These are phyloP conservation scores for Drosophila subpulchrella DNA, from an alignment of 1,140 invertebrate genomes.

Conservation along the genomic window DNA sequence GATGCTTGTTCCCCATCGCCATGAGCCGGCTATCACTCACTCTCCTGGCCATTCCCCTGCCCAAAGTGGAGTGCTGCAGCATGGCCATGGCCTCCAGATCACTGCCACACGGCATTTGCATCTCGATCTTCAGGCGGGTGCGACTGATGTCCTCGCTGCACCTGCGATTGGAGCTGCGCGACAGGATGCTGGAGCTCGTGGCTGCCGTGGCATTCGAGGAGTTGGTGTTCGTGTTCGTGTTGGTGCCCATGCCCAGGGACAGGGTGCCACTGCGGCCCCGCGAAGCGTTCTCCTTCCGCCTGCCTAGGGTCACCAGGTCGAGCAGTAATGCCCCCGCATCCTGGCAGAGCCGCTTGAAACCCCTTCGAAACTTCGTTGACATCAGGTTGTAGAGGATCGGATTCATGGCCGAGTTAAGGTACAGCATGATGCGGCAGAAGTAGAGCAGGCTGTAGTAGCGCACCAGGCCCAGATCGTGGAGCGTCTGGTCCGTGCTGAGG, in stretches of 20 bases:
- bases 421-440: conserved; percentile 93
- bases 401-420: conserved; percentile 95
- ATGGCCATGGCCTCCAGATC: conserved; percentile 78
- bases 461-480: conserved; percentile 89
- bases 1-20: conserved; percentile 22
- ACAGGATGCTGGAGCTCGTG: conserved; percentile 77
- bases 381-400: conserved; percentile 95
- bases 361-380: conserved; percentile 95
- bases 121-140: conserved; percentile 72
- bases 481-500: conserved; percentile 88
- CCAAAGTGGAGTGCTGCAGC: conserved; percentile 57
- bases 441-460: conserved; percentile 94
- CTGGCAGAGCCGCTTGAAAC: conserved; percentile 89
- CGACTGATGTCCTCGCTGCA: conserved; percentile 71
- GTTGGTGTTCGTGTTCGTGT: conserved; percentile 64
- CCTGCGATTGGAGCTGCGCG: conserved; percentile 75
- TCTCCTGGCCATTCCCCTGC: conserved; percentile 27
- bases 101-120: conserved; percentile 71
- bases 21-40: conserved; percentile 56
- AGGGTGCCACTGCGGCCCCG: conserved; percentile 60
- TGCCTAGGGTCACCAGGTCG: conserved; percentile 54
- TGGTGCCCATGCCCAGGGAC: conserved; percentile 59
- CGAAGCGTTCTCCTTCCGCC: conserved; percentile 16
- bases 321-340: conserved; percentile 63
- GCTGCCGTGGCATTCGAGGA: conserved; percentile 63